Evolutionary conservation across 2,797 vertebrate genomes (phyloP).

Genomic region (Chelon labrosus): DNA sequence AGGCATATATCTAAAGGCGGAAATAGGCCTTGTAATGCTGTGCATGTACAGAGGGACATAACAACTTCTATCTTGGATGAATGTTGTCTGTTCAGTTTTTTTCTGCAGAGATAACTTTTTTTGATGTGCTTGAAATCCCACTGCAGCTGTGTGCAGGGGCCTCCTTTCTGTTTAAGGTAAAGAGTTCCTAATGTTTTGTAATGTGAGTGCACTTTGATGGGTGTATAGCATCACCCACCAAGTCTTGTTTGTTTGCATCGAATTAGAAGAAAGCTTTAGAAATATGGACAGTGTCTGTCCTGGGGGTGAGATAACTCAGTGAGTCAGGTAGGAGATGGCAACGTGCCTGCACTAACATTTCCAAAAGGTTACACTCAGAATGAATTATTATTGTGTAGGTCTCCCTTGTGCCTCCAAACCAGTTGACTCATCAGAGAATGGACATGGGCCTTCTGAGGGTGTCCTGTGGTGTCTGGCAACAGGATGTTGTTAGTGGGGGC

Average conservation of each 20-base stretch:
- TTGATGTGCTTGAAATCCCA: conserved; percentile 20
- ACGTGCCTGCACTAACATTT: conserved; percentile 18
- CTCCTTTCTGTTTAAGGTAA: conserved; percentile 12
- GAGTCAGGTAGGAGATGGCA: conserved; percentile 42
- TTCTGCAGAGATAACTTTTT: conserved; percentile 25
- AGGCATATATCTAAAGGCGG: conserved; percentile 28
- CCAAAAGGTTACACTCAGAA: neutral
- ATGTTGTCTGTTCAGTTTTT: conserved; percentile 17
- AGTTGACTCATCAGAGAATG: conserved; percentile 5
- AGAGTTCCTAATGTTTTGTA: conserved; percentile 17
- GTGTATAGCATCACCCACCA: neutral
- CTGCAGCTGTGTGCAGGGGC: conserved; percentile 21
- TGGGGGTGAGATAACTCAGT: conserved; percentile 13
- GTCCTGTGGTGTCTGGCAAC: too few relatives aligned
- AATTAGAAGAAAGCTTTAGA: conserved; percentile 20
- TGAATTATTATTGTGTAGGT: too few relatives aligned
- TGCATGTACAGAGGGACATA: conserved; percentile 16
- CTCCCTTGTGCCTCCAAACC: neutral
- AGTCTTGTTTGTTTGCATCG: conserved; percentile 13
- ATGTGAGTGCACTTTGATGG: conserved; percentile 25
- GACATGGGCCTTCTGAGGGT: too few relatives aligned
- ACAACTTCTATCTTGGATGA: too few relatives aligned
- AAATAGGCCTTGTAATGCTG: conserved; percentile 14
- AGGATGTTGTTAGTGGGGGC: too few relatives aligned
- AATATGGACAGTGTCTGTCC: conserved; percentile 24